phyloP scores from a whole-genome alignment of 2,888 invertebrate genomes.

The Teinopalpus imperialis region DNA sequence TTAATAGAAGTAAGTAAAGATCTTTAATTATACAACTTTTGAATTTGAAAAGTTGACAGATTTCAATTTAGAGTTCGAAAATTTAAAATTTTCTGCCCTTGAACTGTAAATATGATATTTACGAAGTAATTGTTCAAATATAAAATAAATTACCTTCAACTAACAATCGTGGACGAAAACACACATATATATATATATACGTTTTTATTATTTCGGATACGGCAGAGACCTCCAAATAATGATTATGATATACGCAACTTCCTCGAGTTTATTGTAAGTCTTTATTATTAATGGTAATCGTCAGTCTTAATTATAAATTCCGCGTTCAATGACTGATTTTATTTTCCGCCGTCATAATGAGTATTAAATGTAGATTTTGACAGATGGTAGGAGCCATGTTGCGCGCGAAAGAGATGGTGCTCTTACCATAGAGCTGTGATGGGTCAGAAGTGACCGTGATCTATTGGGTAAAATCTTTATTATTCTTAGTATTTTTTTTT shows the following conservation, averaged over 20 bases:
- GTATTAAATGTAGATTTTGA: conserved; percentile 66
- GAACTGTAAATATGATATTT: too few relatives aligned
- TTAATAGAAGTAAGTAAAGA: too few relatives aligned
- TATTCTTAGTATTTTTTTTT: too few relatives aligned
- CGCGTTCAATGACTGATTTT: conserved; percentile 19
- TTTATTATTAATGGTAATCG: conserved; percentile 20
- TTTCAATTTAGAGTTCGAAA: too few relatives aligned
- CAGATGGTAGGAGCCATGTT: conserved; percentile 68
- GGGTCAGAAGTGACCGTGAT: too few relatives aligned
- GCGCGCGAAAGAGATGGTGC: conserved; percentile 54
- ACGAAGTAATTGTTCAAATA: conserved; percentile 14
- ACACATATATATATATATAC: conserved; percentile 8
- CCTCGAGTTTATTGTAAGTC: conserved; percentile 13
- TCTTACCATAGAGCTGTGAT: conserved; percentile 34
- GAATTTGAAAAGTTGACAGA: too few relatives aligned
- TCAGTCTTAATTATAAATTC: conserved; percentile 21
- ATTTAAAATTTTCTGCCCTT: too few relatives aligned
- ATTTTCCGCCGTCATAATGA: conserved; percentile 33
- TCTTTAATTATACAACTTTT: too few relatives aligned
- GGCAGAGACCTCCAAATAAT: conserved; percentile 19
- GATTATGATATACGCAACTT: conserved; percentile 24
- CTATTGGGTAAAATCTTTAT: too few relatives aligned
- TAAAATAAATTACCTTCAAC: conserved; percentile 21
- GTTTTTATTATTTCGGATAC: conserved; percentile 20
- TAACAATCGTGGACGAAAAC: conserved; percentile 1